Percentiles rank a stretch among this genome's conserved stretches.
Evolutionary conservation across 2,888 invertebrate genomes (phyloP).

Genomic region (Sycophila texana): DNA sequence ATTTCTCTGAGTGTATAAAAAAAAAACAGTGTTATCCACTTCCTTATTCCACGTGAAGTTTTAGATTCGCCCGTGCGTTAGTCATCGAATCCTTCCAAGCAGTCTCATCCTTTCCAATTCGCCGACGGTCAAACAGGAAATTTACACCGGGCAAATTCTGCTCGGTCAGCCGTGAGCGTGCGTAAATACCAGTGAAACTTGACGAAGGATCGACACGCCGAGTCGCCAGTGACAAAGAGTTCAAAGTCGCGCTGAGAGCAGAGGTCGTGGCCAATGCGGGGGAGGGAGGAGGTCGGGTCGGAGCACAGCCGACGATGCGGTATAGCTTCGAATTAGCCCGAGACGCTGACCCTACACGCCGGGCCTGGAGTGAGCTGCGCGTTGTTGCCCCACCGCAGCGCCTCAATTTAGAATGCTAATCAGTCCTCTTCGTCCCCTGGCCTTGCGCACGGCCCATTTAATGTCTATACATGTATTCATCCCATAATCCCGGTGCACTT

Average conservation of each 20-base stretch:
- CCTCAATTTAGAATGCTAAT: constrained; percentile 76
- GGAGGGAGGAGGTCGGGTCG: constrained; percentile 17
- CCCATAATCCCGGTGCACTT: constrained; percentile 41
- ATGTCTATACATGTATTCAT: constrained; percentile 70
- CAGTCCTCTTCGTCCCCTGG: constrained; percentile 59
- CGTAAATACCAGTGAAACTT: too few species aligned
- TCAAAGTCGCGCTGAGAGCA: constrained; percentile 21
- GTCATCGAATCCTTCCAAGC: too few species aligned
- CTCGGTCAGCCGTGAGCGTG: too few species aligned
- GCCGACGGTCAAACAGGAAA: too few species aligned
- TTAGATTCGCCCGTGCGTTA: too few species aligned
- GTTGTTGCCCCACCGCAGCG: constrained; percentile 68
- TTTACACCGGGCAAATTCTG: too few species aligned
- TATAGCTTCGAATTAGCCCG: constrained; percentile 1
- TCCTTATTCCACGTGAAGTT: too few species aligned
- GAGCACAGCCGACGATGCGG: not conserved
- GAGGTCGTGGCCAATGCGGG: not conserved
- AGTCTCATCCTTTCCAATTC: too few species aligned
- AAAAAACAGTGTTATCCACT: too few species aligned
- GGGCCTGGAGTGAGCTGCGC: not conserved
- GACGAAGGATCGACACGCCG: not conserved
- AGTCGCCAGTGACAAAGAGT: constrained; percentile 45
- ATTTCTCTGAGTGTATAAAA: too few species aligned
- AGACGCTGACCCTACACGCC: constrained; percentile 1
- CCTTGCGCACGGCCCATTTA: constrained; percentile 65